These are phyloP conservation scores for Cephus nigrinus DNA, from an alignment of 2,888 invertebrate genomes.

Conservation along the genomic window DNA sequence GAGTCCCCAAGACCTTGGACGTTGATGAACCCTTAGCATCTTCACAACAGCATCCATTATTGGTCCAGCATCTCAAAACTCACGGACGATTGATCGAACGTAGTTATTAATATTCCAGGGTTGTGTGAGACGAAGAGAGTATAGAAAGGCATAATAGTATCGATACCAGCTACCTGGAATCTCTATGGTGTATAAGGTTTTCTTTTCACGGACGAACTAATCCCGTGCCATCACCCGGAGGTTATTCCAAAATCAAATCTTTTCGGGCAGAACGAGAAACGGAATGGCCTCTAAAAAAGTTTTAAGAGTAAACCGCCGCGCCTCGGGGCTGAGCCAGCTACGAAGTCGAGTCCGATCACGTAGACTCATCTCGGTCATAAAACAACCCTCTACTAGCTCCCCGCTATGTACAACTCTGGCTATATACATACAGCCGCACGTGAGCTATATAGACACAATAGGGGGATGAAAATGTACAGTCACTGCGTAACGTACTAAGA, in stretches of 20 bases:
- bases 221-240: not conserved
- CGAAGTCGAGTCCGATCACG: slow-evolving; percentile 56
- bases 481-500: not conserved
- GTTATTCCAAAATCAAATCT: slow-evolving; percentile 30
- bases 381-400: slow-evolving; percentile 31
- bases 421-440: not conserved
- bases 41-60: no score
- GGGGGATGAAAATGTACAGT: not conserved
- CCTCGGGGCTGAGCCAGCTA: slow-evolving; percentile 19
- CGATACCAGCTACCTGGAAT: not conserved
- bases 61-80: no score
- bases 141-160: not conserved
- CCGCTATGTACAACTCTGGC: not conserved
- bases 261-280: slow-evolving; percentile 22
- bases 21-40: no score
- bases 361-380: slow-evolving; percentile 57
- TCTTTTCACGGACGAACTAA: not conserved
- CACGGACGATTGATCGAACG: not conserved
- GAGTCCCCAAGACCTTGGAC: not conserved
- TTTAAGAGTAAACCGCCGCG: slow-evolving; percentile 34
- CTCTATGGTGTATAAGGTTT: not conserved
- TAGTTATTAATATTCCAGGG: not conserved
- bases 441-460: not conserved
- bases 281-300: slow-evolving; percentile 46
- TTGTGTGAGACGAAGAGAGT: not conserved